Evolutionary conservation across 2,888 invertebrate species (phyloP).

Genomic region (Mechanitis mazaeus): DNA sequence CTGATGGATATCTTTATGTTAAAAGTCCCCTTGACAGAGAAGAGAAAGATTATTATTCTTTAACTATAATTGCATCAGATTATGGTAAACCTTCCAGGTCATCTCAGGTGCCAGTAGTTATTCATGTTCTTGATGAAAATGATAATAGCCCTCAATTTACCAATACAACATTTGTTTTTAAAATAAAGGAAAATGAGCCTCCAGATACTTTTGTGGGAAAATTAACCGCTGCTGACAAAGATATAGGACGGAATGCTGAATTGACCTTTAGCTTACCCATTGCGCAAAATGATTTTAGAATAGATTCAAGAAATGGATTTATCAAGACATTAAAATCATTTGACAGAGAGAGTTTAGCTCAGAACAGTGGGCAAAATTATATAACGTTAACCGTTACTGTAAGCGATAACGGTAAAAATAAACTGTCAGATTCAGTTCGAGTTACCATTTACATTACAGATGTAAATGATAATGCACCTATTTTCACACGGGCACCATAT

Average conservation of each 20-base stretch:
- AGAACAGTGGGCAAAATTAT: slow-evolving; percentile 85
- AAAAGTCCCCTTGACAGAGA: slow-evolving; percentile 92
- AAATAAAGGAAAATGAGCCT: slow-evolving; percentile 91
- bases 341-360: slow-evolving; percentile 91
- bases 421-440: slow-evolving; percentile 89
- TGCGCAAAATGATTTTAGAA: slow-evolving; percentile 87
- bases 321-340: slow-evolving; percentile 90
- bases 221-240: slow-evolving; percentile 90
- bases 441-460: slow-evolving; percentile 92
- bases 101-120: slow-evolving; percentile 92
- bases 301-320: slow-evolving; percentile 93
- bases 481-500: slow-evolving; percentile 89
- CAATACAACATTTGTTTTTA: slow-evolving; percentile 93
- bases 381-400: slow-evolving; percentile 91
- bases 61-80: slow-evolving; percentile 90
- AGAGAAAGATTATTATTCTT: slow-evolving; percentile 91
- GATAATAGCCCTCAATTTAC: slow-evolving; percentile 96
- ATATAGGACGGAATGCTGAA: slow-evolving; percentile 94
- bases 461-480: slow-evolving; percentile 93
- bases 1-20: slow-evolving; percentile 94
- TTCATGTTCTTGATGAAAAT: slow-evolving; percentile 96
- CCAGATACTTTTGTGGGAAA: slow-evolving; percentile 94
- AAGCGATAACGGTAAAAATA: slow-evolving; percentile 86
- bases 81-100: slow-evolving; percentile 85
- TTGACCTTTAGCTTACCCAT: slow-evolving; percentile 87